Evolutionary conservation across 2,797 vertebrate genomes (phyloP).

Genomic region (Protonibea diacanthus): DNA sequence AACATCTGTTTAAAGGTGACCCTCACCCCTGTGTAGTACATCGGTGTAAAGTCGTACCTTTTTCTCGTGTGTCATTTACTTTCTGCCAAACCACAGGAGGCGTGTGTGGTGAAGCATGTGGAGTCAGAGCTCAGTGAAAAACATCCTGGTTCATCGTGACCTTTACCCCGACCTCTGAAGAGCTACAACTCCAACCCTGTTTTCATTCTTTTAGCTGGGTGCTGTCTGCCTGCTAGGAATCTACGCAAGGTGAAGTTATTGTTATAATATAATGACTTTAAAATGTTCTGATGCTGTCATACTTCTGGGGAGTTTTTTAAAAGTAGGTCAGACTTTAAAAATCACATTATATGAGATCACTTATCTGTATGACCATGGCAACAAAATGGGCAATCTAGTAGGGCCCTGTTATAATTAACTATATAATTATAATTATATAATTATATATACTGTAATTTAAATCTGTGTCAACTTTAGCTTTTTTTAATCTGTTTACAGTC

Average conservation of each 20-base stretch:
- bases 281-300: constrained; percentile 16
- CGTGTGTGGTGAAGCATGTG: constrained; percentile 50
- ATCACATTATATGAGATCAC: background rate
- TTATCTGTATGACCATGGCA: constrained; percentile 4
- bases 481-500: background rate
- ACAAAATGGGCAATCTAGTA: background rate
- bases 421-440: no score
- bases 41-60: constrained; percentile 63
- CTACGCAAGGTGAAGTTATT: constrained; percentile 18
- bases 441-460: background rate
- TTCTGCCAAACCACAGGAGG: constrained; percentile 58
- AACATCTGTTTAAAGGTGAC: constrained; percentile 84
- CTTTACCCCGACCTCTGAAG: constrained; percentile 51
- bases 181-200: constrained; percentile 31
- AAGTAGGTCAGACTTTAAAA: constrained; percentile 23
- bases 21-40: constrained; percentile 66
- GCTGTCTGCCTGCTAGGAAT: constrained; percentile 14
- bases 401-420: background rate
- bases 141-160: constrained; percentile 70
- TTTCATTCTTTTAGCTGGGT: constrained; percentile 33
- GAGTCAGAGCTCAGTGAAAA: constrained; percentile 67
- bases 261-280: constrained; percentile 9
- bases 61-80: constrained; percentile 74
- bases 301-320: constrained; percentile 4
- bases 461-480: background rate